Conservation (phyloP, 64 coral and sea anemone species). For the Platygyra sinensis region DNA sequence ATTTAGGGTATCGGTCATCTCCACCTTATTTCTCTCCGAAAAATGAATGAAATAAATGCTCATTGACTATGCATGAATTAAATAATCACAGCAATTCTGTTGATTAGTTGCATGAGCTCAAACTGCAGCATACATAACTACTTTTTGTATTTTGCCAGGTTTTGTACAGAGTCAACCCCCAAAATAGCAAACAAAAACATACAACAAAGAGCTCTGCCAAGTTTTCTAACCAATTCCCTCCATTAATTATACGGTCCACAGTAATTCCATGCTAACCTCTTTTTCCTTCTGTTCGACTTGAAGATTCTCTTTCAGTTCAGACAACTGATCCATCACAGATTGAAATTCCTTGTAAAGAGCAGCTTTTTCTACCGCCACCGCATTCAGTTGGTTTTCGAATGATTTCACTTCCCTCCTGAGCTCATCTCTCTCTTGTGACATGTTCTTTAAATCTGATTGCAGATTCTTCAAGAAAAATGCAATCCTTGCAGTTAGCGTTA, state of each 20-base stretch:
- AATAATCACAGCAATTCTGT: too few relatives aligned
- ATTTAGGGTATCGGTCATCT: too few relatives aligned
- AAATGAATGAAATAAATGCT: too few relatives aligned
- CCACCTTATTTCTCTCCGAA: too few relatives aligned
- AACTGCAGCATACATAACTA: too few relatives aligned
- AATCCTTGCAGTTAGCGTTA: not conserved
- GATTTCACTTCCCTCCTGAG: not conserved
- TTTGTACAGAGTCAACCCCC: too few relatives aligned
- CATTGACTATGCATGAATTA: too few relatives aligned
- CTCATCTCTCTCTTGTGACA: constrained; percentile 9
- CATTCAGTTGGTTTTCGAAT: not conserved
- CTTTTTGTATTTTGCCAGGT: too few relatives aligned
- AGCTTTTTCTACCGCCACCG: not conserved
- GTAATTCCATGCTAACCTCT: constrained; percentile 4
- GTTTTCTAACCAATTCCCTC: not conserved
- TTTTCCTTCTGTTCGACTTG: constrained; percentile 45
- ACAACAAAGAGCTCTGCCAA: too few relatives aligned
- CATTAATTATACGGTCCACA: not conserved
- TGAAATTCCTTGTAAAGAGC: constrained; percentile 15
- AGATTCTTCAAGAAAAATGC: not conserved
- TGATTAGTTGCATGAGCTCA: too few relatives aligned
- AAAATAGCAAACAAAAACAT: too few relatives aligned
- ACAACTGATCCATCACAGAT: not conserved
- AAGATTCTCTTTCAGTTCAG: constrained; percentile 31
- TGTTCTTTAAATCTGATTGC: not conserved